Evolutionary conservation across 2,113 vertebrate genomes (phyloP), one percentile per base, ranked within the genome.

Genomic region (Macquaria australasica): DNA sequence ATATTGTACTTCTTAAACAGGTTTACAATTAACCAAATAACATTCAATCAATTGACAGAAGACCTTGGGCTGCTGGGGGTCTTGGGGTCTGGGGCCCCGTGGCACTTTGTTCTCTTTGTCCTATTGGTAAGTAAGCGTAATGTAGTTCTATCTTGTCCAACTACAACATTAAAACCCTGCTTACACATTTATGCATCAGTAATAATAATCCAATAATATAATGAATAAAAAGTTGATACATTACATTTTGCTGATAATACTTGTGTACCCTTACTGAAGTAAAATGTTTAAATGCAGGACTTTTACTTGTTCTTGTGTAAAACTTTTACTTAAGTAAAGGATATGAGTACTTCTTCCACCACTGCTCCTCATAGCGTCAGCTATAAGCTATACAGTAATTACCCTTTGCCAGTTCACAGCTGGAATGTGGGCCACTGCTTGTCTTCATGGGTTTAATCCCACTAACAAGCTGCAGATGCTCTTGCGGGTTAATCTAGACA

Each of bases 401-500:
- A n/a, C 12, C 50, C n/a, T 69, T 51, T 55, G 18, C n/a, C 41
- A 68, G 6, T 72, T 79, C 37, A 82, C 48, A 68, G 71, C 56
- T 69, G 39, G 58, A 58, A 39, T 41, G 55, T 43, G 45, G 66
- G 51, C 37, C 34, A 21, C 51, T 23, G 60, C 37, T 45, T 48
- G 80, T 86, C 62, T 69, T 62, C 31, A 34, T 59, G 43, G 34
- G 37, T 60, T 87, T 77, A 79, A 83, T 82, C 75, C 34, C 25
- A 5, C 53, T 63, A 73, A 85, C 73, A 56, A 50, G 39, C 51
- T 79, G 73, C 71, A 82, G 77, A 85, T 79, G 79, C 71, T 79
- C 71, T 12, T 9, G 21, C 74, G 53, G 58, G 43, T 83, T 85
- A 73, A 91, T 91, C 59, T 62, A 62, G 68, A 86, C 73, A 62